Conservation (phyloP, 2,113 vertebrate genomes). For the Cynocephalus volans region DNA sequence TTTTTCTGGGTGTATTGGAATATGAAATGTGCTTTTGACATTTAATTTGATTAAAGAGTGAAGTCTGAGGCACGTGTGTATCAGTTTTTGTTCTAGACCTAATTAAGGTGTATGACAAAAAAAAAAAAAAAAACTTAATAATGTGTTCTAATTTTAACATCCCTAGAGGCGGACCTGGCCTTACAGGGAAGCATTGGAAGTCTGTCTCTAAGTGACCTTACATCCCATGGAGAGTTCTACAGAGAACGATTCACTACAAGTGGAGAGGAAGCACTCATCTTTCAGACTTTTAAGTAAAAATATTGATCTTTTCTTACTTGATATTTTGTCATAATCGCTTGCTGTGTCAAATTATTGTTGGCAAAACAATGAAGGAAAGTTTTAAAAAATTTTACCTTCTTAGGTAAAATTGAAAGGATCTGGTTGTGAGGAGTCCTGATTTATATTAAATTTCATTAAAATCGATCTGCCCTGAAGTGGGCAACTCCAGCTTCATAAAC, state of each 20-base stretch:
- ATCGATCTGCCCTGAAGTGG: neutral
- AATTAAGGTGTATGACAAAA: neutral
- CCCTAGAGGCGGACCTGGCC: constrained; percentile 94
- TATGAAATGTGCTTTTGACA: neutral
- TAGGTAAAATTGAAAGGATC: neutral
- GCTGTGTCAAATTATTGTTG: neutral
- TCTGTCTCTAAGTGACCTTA: constrained; percentile 97
- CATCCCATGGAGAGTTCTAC: constrained; percentile 96
- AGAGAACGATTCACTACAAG: constrained; percentile 97
- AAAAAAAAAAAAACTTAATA: neutral
- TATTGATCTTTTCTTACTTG: neutral
- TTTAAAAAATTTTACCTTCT: neutral
- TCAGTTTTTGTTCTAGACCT: neutral
- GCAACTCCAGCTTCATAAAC: neutral
- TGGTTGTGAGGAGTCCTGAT: neutral
- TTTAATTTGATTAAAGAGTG: constrained; percentile 56
- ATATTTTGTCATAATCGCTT: neutral
- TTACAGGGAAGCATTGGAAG: constrained; percentile 97
- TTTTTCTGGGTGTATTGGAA: neutral
- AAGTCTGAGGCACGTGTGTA: neutral
- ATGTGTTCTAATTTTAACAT: neutral
- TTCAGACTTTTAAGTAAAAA: constrained; percentile 95
- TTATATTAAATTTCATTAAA: neutral
- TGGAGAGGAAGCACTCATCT: constrained; percentile 96
- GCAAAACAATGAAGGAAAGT: constrained; percentile 2